Evolutionary conservation across 1,140 invertebrate species (phyloP).

Genomic region (Brevipalpus yothersi): DNA sequence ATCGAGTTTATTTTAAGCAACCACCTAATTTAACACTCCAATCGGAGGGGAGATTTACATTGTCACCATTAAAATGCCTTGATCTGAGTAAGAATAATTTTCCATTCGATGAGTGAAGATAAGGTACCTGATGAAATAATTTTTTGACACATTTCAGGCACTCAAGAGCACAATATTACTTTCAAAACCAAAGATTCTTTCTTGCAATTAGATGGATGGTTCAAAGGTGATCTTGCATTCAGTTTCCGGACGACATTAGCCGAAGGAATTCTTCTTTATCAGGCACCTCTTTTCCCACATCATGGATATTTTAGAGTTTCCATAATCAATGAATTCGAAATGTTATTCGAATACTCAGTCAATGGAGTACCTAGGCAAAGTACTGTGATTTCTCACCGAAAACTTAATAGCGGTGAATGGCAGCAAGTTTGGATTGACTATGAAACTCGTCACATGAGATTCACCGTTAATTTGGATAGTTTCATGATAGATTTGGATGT

Average conservation of each 20-base stretch:
- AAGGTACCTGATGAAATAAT: neutral
- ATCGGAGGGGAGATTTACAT: conserved; percentile 54
- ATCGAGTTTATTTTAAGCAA: conserved; percentile 64
- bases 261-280: conserved; percentile 63
- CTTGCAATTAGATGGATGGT: conserved; percentile 70
- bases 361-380: conserved; percentile 44
- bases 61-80: conserved; percentile 71
- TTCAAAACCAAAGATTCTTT: conserved; percentile 75
- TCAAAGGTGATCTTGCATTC: conserved; percentile 67
- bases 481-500: conserved; percentile 57
- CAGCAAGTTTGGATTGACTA: conserved; percentile 46
- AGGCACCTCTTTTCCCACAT: conserved; percentile 38
- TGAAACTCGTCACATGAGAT: conserved; percentile 73
- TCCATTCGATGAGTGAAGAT: neutral
- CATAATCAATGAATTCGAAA: conserved; percentile 50
- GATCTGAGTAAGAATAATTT: conserved; percentile 48
- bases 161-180: conserved; percentile 70
- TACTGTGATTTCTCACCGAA: conserved; percentile 47
- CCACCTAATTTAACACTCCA: conserved; percentile 51
- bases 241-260: conserved; percentile 72
- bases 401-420: conserved; percentile 73
- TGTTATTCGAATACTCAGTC: conserved; percentile 69
- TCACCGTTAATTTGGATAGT: conserved; percentile 67
- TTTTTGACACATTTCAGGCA: conserved; percentile 32
- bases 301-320: conserved; percentile 73